Base-by-base conservation (phyloP, 2,888 invertebrate species). In the Drosophila paracracens region DNA sequence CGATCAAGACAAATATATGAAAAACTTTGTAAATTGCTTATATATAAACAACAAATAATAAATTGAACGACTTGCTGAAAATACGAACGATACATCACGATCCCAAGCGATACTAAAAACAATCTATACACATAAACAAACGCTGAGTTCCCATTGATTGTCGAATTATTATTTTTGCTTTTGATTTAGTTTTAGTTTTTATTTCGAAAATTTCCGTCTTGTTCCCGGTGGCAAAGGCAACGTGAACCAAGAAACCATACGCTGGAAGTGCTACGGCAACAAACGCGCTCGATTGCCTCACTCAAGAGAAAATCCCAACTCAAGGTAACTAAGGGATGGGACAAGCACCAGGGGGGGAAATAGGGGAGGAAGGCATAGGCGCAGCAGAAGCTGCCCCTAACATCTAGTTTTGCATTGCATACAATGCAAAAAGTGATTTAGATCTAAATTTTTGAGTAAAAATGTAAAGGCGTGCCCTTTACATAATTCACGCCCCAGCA, bases 241-340 rank as follows among this genome's bases (percentile, higher is more conserved):
- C 72, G 38, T 57, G 60, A 70, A 48, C 43, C 53, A 16, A 46
- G 27, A 36, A 56, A 38, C 2, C 27, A 38, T 75, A 88, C 75
- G 53, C 95, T 95, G 96, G 96, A 97, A 96, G 96, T 96, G 94
- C 95, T 97, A 94, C 95, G 96, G 94, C 96, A 96, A 92, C 96
- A 96, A 94, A 96, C 97, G 94, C 95, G 96, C 95, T 96, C 96
- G 94, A 96, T 97, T 94, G 96, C 96, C 94, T 96, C 96, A 93
- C 96, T 92, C 71, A 92, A 91, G 82, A 92, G 92, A 85, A 92
- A 92, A 91, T 92, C 92, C 74, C 92, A 92, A 85, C 88, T 92
- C 92, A 92, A 92, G 93, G 92, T 92, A 92, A 88, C 72, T 77
- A 7, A 56, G 60, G 16, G 31, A 29, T 31, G 35, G 21, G n/a